A percentile compares a stretch with the other conserved stretches of the same genome.
Evolutionary conservation across 1,140 invertebrate genomes (phyloP).

Genomic region (Drosophila obscura): DNA sequence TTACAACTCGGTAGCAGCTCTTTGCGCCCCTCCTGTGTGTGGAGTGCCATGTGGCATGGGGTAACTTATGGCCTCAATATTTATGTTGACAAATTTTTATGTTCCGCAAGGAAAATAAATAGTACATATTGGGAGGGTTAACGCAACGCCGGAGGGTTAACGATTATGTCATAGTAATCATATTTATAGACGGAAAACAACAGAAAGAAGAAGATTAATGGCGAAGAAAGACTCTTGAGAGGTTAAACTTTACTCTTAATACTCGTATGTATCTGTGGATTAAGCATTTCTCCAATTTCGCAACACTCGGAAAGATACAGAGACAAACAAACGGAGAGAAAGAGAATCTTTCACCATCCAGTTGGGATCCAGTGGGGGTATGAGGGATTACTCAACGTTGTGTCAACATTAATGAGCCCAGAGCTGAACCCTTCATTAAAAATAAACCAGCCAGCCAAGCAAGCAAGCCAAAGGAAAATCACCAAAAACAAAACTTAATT

Average conservation of each 20-base stretch:
- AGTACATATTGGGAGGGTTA: conserved; percentile 11
- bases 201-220: background rate
- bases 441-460: background rate
- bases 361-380: background rate
- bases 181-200: conserved; percentile 6
- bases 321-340: background rate
- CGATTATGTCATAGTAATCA: conserved; percentile 39
- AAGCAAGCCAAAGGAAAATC: conserved; percentile 51
- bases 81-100: conserved; percentile 65
- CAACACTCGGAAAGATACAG: no score
- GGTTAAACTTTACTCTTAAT: no score
- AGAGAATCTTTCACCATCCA: background rate
- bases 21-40: background rate
- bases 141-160: conserved; percentile 15
- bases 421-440: conserved; percentile 70
- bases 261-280: no score
- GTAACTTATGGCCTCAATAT: conserved; percentile 63
- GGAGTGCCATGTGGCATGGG: background rate
- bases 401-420: conserved; percentile 74
- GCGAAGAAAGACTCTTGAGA: background rate
- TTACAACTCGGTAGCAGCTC: conserved; percentile 48
- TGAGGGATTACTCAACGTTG: conserved; percentile 54
- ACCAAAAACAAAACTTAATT: conserved; percentile 75
- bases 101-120: conserved; percentile 30
- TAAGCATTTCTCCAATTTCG: no score